Evolutionary conservation across 2,888 invertebrate genomes (phyloP), one percentile per base, ranked within the genome.

Genomic region (Drosophila monieri): DNA sequence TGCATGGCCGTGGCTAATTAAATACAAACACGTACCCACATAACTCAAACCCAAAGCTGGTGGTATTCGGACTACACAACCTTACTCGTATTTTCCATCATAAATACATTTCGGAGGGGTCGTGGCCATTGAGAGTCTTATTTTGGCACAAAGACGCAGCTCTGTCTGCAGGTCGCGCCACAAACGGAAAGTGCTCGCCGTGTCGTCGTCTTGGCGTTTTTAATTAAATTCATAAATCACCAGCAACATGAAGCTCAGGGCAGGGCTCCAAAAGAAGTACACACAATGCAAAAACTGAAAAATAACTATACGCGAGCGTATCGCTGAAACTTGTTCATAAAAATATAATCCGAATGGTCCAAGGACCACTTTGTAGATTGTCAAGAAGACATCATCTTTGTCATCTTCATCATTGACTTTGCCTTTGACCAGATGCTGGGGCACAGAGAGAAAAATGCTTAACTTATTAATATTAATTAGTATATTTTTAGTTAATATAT

Each of bases 211-310:
- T 73, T 79, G 77, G 69, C 64, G 77, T 80, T 88, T 84, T 84
- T 84, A 84, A 84, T 84, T 88, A 88, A 84, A 84, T 84, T 84
- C 88, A 84, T 84, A 84, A 84, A 84, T 84, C 84, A 84, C 75
- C 84, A 61, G 30, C 52, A 54, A 48, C 35, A 37, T 15, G 46
- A 25, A 39, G 35, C 35, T 25, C 35, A 41, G 49, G 62, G 62
- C 71, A 65, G 23, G 46, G n/a, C 30, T 60, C 71, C 54, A 37
- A 27, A 47, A 67, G 72, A 84, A 49, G 52, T 53, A 49, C 54
- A 23, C 53, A 55, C 14, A 61, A 47, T 32, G 39, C 39, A 46
- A 39, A 51, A 39, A 27, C 25, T 47, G 59, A 62, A 64, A 55
- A 62, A 66, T 14, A 60, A 44, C 18, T 43, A 67, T 44, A 55